These are phyloP conservation scores for Temnopleurus reevesii DNA, from an alignment of 53 echinoderm and acorn worm genomes.

Conservation along the genomic window DNA sequence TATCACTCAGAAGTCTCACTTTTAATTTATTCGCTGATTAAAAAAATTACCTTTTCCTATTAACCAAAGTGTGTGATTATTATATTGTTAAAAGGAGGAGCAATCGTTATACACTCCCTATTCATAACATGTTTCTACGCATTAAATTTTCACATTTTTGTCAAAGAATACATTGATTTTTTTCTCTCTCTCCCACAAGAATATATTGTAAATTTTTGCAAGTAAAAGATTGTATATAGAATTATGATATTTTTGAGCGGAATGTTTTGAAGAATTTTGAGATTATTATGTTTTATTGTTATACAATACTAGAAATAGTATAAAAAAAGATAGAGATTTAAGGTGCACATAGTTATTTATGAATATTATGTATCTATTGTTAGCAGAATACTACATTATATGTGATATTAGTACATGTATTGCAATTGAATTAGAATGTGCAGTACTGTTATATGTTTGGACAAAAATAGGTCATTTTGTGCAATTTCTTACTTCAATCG, in stretches of 20 bases:
- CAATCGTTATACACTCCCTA: background rate
- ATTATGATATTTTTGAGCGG: background rate
- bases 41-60: background rate
- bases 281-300: background rate
- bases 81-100: background rate
- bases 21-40: background rate
- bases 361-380: background rate
- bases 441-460: conserved; percentile 5
- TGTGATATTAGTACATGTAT: background rate
- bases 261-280: background rate
- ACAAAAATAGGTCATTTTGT: background rate
- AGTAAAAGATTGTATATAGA: background rate
- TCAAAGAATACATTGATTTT: background rate
- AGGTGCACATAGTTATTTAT: background rate
- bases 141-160: background rate
- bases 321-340: background rate
- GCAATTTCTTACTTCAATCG: too few relatives aligned
- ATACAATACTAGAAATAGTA: background rate
- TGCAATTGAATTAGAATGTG: background rate
- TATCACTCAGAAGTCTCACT: background rate
- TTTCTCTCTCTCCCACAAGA: background rate
- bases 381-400: background rate
- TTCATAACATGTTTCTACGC: background rate
- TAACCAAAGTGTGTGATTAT: conserved; percentile 13
- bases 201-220: background rate